Percentiles rank a stretch among this genome's conserved stretches.
These are phyloP conservation scores for Eretmocerus hayati DNA, from an alignment of 2,888 invertebrate species.

Conservation along the genomic window DNA sequence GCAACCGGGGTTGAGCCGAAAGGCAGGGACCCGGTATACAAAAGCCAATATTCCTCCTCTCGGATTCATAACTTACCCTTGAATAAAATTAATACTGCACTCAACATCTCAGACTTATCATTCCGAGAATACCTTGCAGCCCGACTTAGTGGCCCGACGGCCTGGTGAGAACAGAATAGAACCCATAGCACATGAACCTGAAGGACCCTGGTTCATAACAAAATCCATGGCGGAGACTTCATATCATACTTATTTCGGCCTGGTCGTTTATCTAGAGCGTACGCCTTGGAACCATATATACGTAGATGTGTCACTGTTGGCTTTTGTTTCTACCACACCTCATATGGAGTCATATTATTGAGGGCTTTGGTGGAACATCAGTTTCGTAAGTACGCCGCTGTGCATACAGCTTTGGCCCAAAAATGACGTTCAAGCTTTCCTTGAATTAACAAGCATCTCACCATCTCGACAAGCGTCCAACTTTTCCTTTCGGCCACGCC, in stretches of 20 bases:
- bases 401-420: slow-evolving; percentile 10
- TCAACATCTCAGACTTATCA: too few relatives aligned
- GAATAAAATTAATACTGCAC: too few relatives aligned
- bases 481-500: neutral
- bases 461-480: neutral
- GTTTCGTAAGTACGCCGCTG: neutral
- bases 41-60: too few relatives aligned
- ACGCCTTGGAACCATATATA: neutral
- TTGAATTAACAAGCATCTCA: neutral
- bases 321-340: neutral
- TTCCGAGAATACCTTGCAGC: too few relatives aligned
- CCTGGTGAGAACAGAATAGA: too few relatives aligned
- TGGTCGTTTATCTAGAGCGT: neutral
- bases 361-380: neutral
- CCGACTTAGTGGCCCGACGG: too few relatives aligned
- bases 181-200: too few relatives aligned
- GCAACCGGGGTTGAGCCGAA: too few relatives aligned
- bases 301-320: neutral
- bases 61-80: too few relatives aligned
- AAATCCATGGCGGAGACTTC: neutral
- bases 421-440: neutral
- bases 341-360: neutral
- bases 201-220: too few relatives aligned
- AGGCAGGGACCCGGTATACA: too few relatives aligned
- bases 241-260: neutral